These are phyloP conservation scores for Notodonta dromedarius DNA, from an alignment of 2,888 invertebrate genomes.

Conservation along the genomic window DNA sequence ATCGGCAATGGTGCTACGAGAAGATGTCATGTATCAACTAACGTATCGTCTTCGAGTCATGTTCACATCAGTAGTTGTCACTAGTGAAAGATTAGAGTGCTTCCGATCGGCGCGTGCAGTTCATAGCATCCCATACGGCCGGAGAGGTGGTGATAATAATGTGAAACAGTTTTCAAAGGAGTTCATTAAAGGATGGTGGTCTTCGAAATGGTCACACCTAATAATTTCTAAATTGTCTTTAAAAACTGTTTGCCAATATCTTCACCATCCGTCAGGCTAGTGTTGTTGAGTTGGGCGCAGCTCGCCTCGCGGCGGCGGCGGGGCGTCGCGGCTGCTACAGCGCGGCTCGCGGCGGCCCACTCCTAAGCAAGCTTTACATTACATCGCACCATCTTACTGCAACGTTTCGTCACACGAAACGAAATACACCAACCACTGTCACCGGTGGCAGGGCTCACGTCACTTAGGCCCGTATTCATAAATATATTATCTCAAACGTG, in stretches of 20 bases:
- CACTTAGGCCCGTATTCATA: no score
- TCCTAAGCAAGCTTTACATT: conserved; percentile 67
- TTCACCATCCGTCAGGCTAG: neutral
- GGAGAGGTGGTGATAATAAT: conserved; percentile 1
- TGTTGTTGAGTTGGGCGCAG: conserved; percentile 4
- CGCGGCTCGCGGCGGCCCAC: conserved; percentile 43
- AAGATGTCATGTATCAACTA: conserved; percentile 51
- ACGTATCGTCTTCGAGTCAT: conserved; percentile 60
- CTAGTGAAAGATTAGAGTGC: conserved; percentile 67
- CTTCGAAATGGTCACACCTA: neutral
- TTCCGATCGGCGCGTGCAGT: conserved; percentile 52
- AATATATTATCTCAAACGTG: no score
- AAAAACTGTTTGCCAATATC: neutral
- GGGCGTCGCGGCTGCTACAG: neutral
- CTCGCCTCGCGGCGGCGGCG: neutral
- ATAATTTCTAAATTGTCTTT: neutral
- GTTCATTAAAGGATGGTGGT: neutral
- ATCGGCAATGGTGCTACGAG: conserved; percentile 78
- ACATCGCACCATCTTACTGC: neutral
- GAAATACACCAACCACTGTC: neutral
- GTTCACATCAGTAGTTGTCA: conserved; percentile 67
- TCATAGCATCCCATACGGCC: conserved; percentile 6
- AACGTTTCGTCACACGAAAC: neutral
- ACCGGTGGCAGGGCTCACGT: neutral
- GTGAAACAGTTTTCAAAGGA: neutral